These are phyloP conservation scores for Cylas formicarius DNA, from an alignment of 1,140 invertebrate species.

Conservation along the genomic window DNA sequence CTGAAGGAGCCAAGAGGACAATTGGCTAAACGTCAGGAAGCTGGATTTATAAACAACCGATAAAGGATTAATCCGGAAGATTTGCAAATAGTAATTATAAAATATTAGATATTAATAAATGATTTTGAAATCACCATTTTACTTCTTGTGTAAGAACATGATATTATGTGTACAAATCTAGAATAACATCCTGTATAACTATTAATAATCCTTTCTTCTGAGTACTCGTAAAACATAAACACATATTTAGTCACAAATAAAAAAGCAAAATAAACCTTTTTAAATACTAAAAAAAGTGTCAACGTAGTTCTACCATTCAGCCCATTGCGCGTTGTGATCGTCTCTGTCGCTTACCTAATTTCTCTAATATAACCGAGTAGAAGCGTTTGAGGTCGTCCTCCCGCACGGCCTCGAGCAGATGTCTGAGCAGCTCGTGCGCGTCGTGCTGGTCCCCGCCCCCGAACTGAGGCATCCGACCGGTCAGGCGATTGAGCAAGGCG, in stretches of 20 bases:
- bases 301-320: too few relatives aligned
- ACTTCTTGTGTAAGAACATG: too few relatives aligned
- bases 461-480: conserved; percentile 73
- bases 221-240: neutral
- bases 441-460: conserved; percentile 94
- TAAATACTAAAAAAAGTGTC: neutral
- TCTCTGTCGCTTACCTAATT: conserved; percentile 45
- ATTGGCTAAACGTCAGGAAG: too few relatives aligned
- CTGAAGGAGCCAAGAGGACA: too few relatives aligned
- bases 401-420: conserved; percentile 78
- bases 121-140: too few relatives aligned
- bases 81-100: too few relatives aligned
- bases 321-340: too few relatives aligned
- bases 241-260: neutral
- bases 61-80: too few relatives aligned
- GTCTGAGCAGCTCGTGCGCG: conserved; percentile 87
- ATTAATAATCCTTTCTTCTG: too few relatives aligned
- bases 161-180: too few relatives aligned
- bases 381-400: conserved; percentile 67
- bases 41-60: too few relatives aligned
- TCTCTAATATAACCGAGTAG: conserved; percentile 64
- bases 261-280: conserved; percentile 1
- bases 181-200: neutral
- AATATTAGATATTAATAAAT: too few relatives aligned
- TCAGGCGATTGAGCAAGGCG: conserved; percentile 67